phyloP scores from a whole-genome alignment of 2,888 invertebrate genomes.

The Cyrtodaria siliqua region DNA sequence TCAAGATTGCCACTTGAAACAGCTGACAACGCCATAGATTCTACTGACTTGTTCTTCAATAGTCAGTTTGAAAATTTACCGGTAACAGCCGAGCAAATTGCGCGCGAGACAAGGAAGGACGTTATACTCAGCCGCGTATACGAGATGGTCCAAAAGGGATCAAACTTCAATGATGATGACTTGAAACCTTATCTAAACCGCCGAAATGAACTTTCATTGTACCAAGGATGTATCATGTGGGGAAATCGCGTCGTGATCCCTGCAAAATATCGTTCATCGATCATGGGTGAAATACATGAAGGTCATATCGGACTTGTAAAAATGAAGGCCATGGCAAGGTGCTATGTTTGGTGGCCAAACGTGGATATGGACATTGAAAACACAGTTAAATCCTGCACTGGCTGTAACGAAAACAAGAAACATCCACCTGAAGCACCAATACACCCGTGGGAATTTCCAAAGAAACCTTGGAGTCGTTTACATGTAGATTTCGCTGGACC shows the following conservation, averaged over 20 bases:
- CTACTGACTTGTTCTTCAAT: constrained; percentile 27
- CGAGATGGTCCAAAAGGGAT: constrained; percentile 16
- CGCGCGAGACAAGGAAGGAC: constrained; percentile 39
- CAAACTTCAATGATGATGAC: constrained; percentile 2
- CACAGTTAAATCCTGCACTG: constrained; percentile 52
- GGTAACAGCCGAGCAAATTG: constrained; percentile 29
- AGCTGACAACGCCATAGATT: constrained; percentile 9
- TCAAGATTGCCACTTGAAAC: constrained; percentile 38
- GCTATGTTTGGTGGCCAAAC: constrained; percentile 76
- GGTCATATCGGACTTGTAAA: constrained; percentile 73
- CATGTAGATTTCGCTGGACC: constrained; percentile 86
- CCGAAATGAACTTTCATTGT: constrained; percentile 52
- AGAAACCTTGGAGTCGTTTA: constrained; percentile 82
- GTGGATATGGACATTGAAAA: constrained; percentile 66
- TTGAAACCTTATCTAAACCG: constrained; percentile 34
- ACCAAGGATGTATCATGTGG: constrained; percentile 71
- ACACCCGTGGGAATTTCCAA: constrained; percentile 76
- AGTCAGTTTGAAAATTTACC: constrained; percentile 76
- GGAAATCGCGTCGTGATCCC: constrained; percentile 74
- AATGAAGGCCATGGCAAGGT: constrained; percentile 75
- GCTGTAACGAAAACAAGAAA: constrained; percentile 45
- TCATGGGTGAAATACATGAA: constrained; percentile 70
- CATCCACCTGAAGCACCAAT: constrained; percentile 64
- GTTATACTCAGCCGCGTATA: too few species aligned
- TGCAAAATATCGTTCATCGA: constrained; percentile 38